phyloP scores from a whole-genome alignment of 2,888 invertebrate genomes.

The Geotrupes spiniger region DNA sequence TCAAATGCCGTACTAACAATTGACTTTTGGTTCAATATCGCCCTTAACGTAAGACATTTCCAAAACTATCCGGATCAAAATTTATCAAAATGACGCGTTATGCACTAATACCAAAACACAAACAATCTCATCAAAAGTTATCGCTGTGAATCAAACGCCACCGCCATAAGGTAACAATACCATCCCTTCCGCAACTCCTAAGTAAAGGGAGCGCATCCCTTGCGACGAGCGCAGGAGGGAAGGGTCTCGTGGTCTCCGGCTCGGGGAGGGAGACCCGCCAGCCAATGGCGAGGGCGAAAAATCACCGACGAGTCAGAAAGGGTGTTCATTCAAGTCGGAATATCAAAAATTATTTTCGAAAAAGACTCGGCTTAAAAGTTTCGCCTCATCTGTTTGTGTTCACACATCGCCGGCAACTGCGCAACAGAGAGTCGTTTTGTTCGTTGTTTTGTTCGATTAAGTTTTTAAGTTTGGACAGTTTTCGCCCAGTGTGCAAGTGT shows the following conservation, averaged over 20 bases:
- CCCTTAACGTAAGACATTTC: no score
- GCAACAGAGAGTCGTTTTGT: constrained; percentile 12
- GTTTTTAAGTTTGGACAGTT: no score
- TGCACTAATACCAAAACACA: no score
- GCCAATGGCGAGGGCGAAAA: constrained; percentile 21
- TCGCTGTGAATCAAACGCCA: no score
- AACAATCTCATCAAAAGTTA: no score
- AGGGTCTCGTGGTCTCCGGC: constrained; percentile 13
- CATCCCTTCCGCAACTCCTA: not conserved
- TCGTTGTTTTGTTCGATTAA: not conserved
- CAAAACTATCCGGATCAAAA: no score
- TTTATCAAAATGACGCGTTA: no score
- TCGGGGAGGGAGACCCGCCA: constrained; percentile 19
- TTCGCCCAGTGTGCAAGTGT: no score
- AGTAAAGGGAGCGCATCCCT: constrained; percentile 12
- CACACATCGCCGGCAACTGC: constrained; percentile 17
- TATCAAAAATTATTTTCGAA: constrained; percentile 19
- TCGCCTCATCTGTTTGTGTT: constrained; percentile 17
- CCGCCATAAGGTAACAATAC: no score
- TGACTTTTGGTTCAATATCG: no score
- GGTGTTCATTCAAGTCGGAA: constrained; percentile 21
- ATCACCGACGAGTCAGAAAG: constrained; percentile 26
- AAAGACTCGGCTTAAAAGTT: constrained; percentile 20
- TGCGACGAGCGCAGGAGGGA: not conserved
- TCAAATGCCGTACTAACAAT: no score